Conservation (phyloP, 2,888 invertebrate species). For the Cartodere bifasciata region DNA sequence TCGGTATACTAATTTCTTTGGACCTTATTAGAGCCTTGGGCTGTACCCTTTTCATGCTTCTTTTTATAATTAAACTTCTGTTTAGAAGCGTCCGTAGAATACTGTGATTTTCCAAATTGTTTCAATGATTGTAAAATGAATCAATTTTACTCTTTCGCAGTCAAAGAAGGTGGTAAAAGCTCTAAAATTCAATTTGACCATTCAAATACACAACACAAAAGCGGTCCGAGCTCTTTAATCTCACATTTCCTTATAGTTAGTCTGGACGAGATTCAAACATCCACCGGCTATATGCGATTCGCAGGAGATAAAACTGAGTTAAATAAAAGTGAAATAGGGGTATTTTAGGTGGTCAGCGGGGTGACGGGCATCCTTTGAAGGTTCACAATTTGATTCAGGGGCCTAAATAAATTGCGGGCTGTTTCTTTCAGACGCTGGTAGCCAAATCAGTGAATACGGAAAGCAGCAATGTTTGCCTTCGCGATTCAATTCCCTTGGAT, state of each 20-base stretch:
- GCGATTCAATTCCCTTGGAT: slow-evolving; percentile 21
- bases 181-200: no score
- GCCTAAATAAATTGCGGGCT: slow-evolving; percentile 37
- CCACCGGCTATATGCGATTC: slow-evolving; percentile 26
- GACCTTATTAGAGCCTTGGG: no score
- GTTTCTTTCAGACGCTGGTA: slow-evolving; percentile 18
- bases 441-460: slow-evolving; percentile 17
- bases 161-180: no score
- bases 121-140: no score
- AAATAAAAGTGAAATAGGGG: slow-evolving; percentile 34
- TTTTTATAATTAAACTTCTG: no score
- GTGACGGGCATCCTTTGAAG: slow-evolving; percentile 30
- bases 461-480: slow-evolving; percentile 23
- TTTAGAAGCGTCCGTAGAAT: no score
- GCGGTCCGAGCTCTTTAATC: slow-evolving; percentile 22
- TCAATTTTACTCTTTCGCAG: no score
- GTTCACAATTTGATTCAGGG: slow-evolving; percentile 33
- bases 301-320: slow-evolving; percentile 30
- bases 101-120: no score
- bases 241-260: slow-evolving; percentile 27
- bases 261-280: slow-evolving; percentile 26
- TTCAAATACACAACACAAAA: no score
- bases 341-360: slow-evolving; percentile 23
- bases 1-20: no score
- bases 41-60: no score